phyloP scores from a whole-genome alignment of 1,140 invertebrate genomes.

The Drosophila quadrilineata region DNA sequence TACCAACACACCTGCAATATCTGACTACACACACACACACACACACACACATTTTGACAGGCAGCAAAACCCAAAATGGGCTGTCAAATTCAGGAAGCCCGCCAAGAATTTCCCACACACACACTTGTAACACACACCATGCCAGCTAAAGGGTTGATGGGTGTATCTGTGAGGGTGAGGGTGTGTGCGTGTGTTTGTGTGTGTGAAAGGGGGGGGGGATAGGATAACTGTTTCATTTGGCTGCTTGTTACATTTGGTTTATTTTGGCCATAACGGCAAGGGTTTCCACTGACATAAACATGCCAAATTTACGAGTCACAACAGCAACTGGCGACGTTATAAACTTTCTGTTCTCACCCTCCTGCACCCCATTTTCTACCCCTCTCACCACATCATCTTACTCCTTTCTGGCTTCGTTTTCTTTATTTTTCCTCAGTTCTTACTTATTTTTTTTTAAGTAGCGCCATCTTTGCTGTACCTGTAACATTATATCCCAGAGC shows the following conservation, averaged over 20 bases:
- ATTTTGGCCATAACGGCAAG: slow-evolving; percentile 31
- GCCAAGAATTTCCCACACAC: slow-evolving; percentile 56
- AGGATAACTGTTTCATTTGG: background rate
- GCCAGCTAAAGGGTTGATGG: background rate
- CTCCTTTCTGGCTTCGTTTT: no score
- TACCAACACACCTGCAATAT: background rate
- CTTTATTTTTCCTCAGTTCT: no score
- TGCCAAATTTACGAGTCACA: slow-evolving; percentile 62
- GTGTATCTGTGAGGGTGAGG: background rate
- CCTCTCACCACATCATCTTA: no score
- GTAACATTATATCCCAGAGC: slow-evolving; percentile 55
- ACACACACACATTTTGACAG: background rate
- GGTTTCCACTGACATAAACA: slow-evolving; percentile 58
- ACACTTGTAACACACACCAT: slow-evolving; percentile 52
- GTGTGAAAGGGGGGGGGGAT: no score
- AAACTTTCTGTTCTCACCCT: no score
- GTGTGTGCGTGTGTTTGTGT: background rate
- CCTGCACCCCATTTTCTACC: no score
- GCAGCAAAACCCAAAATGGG: slow-evolving; percentile 11
- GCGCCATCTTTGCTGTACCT: slow-evolving; percentile 49
- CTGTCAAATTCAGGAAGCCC: slow-evolving; percentile 50
- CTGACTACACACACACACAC: background rate
- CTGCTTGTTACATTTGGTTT: slow-evolving; percentile 4
- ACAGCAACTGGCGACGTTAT: slow-evolving; percentile 12
- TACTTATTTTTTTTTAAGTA: slow-evolving; percentile 73